Percentiles rank a stretch among this genome's conserved stretches.
phyloP scores from a whole-genome alignment of 2,797 vertebrate species.

The Dryobates pubescens region DNA sequence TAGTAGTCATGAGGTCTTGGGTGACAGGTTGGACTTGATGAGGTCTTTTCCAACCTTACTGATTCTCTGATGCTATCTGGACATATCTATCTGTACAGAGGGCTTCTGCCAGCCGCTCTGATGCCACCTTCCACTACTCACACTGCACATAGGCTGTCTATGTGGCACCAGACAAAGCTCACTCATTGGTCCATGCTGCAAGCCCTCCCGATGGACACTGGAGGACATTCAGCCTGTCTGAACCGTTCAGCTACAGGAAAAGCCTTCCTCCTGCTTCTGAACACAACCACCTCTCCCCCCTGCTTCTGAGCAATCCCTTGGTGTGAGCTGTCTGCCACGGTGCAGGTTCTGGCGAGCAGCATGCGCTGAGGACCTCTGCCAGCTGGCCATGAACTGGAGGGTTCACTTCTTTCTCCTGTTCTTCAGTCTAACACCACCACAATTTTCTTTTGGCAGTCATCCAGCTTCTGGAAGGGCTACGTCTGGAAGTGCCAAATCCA shows the following conservation, averaged over 20 bases:
- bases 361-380: fast-evolving
- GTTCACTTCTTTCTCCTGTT: neutral
- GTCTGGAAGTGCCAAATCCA: neutral
- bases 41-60: too few relatives aligned
- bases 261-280: neutral
- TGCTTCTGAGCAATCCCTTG: neutral
- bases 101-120: neutral
- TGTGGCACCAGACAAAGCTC: neutral
- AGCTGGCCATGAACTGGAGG: neutral
- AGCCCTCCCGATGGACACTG: neutral
- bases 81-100: fast-evolving
- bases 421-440: neutral
- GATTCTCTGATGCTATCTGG: neutral
- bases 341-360: neutral
- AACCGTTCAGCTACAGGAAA: neutral
- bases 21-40: too few relatives aligned
- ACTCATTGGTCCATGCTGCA: neutral
- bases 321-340: neutral
- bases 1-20: too few relatives aligned
- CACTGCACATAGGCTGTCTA: fast-evolving
- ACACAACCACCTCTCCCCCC: neutral
- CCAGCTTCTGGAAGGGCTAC: neutral
- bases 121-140: neutral
- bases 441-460: neutral
- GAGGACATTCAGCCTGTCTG: neutral